These are phyloP conservation scores for Clarias pachynema DNA, from an alignment of 2,797 vertebrate species.

Conservation along the genomic window DNA sequence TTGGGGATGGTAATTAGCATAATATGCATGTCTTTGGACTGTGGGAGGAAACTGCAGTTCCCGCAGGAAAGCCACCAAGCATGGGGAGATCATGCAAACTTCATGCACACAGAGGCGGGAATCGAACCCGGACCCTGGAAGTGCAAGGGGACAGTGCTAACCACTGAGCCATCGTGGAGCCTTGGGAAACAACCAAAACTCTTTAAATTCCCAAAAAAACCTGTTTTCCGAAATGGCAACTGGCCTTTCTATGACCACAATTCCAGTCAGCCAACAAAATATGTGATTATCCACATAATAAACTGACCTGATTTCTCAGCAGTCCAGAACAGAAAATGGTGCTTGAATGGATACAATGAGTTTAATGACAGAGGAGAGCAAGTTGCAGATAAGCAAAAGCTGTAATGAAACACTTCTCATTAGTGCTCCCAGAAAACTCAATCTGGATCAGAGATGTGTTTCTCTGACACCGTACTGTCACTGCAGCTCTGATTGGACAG, in stretches of 20 bases:
- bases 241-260: not conserved
- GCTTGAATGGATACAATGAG: constrained; percentile 1
- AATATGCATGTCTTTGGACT: no score
- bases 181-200: not conserved
- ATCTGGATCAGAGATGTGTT: not conserved
- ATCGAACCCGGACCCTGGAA: no score
- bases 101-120: no score
- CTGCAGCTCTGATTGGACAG: not conserved
- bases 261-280: not conserved
- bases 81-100: no score
- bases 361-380: constrained; percentile 10
- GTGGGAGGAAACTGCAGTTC: no score
- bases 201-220: not conserved
- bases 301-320: not conserved
- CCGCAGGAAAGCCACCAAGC: no score
- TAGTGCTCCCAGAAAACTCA: constrained; percentile 3
- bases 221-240: not conserved
- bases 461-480: not conserved
- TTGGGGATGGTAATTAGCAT: no score
- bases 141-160: no score
- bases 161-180: no score
- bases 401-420: constrained; percentile 13
- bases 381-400: not conserved
- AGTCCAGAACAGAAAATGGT: constrained; percentile 6
- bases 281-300: not conserved